Percentiles rank a stretch among this genome's conserved stretches.
Conservation (phyloP, 2,888 invertebrate genomes). For the Xestobium rufovillosum region DNA sequence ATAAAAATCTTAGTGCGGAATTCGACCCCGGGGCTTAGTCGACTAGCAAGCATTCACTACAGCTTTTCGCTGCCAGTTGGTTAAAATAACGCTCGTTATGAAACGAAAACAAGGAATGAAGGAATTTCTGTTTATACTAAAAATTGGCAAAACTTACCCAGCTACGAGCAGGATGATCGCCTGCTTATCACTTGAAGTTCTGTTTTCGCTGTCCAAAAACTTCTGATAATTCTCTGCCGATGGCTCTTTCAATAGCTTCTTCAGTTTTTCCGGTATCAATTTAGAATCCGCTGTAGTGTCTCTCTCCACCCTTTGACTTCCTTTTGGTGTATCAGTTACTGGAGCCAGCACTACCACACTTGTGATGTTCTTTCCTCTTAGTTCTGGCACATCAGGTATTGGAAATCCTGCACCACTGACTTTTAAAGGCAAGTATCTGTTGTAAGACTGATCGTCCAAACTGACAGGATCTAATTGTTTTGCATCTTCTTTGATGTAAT, state of each 20-base stretch:
- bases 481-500: slow-evolving; percentile 65
- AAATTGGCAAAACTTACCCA: slow-evolving; percentile 55
- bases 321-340: slow-evolving; percentile 59
- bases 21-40: too few relatives aligned
- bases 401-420: slow-evolving; percentile 80
- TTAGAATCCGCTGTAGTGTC: slow-evolving; percentile 47
- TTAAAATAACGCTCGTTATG: too few relatives aligned
- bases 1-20: too few relatives aligned
- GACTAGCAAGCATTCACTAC: too few relatives aligned
- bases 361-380: slow-evolving; percentile 69
- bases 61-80: too few relatives aligned
- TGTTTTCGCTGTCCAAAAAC: slow-evolving; percentile 72
- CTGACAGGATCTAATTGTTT: slow-evolving; percentile 68
- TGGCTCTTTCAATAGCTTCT: slow-evolving; percentile 67
- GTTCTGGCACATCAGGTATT: slow-evolving; percentile 67
- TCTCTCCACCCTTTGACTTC: slow-evolving; percentile 48
- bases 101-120: too few relatives aligned
- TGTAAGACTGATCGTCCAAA: slow-evolving; percentile 67
- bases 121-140: too few relatives aligned
- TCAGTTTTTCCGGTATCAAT: slow-evolving; percentile 53
- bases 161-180: slow-evolving; percentile 76
- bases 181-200: slow-evolving; percentile 66
- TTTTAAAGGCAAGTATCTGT: slow-evolving; percentile 76
- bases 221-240: slow-evolving; percentile 68
- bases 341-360: slow-evolving; percentile 82